These are phyloP conservation scores for Drosophila mulleri DNA, from an alignment of 2,888 invertebrate species.

Conservation along the genomic window DNA sequence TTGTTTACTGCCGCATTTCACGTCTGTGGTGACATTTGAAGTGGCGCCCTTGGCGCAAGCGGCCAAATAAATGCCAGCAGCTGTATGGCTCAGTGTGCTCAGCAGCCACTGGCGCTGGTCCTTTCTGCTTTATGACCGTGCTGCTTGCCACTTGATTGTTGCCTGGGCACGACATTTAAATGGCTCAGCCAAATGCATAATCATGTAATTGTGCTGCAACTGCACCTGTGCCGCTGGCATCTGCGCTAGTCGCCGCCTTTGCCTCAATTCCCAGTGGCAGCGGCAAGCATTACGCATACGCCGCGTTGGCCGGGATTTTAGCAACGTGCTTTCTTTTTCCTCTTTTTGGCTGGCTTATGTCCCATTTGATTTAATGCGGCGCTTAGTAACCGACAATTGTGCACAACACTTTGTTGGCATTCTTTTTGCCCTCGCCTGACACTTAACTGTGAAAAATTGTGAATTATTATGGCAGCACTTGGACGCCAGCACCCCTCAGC, in stretches of 20 bases:
- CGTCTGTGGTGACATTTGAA: slow-evolving; percentile 71
- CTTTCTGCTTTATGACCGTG: slow-evolving; percentile 8
- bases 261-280: not conserved
- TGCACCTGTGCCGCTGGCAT: slow-evolving; percentile 45
- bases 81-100: slow-evolving; percentile 20
- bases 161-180: slow-evolving; percentile 53
- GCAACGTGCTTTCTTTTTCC: slow-evolving; percentile 20
- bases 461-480: slow-evolving; percentile 76
- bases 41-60: slow-evolving; percentile 59
- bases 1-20: slow-evolving; percentile 63
- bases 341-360: slow-evolving; percentile 16
- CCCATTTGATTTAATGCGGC: slow-evolving; percentile 74
- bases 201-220: slow-evolving; percentile 64
- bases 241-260: not conserved
- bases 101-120: slow-evolving; percentile 1
- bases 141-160: slow-evolving; percentile 42
- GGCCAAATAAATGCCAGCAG: slow-evolving; percentile 67
- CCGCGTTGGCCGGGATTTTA: slow-evolving; percentile 44
- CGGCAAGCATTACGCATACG: slow-evolving; percentile 60
- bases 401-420: slow-evolving; percentile 56
- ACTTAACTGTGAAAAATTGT: slow-evolving; percentile 81
- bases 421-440: slow-evolving; percentile 66
- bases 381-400: slow-evolving; percentile 75
- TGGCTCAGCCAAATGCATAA: slow-evolving; percentile 69
- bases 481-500: not conserved